These are phyloP conservation scores for Megaceryle alcyon DNA, from an alignment of 2,797 vertebrate genomes.

Conservation along the genomic window DNA sequence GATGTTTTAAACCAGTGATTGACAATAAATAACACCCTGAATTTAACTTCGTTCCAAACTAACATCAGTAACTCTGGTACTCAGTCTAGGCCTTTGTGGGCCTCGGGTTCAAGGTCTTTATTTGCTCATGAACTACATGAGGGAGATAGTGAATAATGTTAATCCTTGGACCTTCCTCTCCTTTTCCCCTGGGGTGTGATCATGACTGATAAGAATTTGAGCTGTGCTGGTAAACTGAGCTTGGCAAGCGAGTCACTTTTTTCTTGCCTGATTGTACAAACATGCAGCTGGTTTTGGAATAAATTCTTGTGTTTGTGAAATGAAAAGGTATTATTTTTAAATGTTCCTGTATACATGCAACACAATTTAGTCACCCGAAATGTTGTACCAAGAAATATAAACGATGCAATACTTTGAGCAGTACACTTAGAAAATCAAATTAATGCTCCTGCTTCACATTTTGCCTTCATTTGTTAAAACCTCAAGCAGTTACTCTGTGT, in stretches of 20 bases:
- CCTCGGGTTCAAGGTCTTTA: not conserved
- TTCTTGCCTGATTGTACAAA: not conserved
- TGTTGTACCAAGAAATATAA: not conserved
- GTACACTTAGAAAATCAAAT: not conserved
- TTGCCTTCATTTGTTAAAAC: not conserved
- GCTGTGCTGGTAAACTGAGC: not conserved
- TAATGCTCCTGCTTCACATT: not conserved
- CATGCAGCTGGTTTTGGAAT: not conserved
- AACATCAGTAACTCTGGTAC: not conserved
- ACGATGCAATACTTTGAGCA: not conserved
- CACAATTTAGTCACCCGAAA: not conserved
- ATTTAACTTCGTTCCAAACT: not conserved
- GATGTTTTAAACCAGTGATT: not conserved
- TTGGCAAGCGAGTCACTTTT: not conserved
- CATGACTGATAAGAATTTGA: not conserved
- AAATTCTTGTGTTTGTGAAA: not conserved
- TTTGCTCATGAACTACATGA: not conserved
- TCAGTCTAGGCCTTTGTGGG: not conserved
- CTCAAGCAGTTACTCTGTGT: not conserved
- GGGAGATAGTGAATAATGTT: not conserved
- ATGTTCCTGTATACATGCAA: not conserved
- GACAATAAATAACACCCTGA: not conserved
- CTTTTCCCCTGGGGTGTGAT: not conserved
- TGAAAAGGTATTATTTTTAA: not conserved
- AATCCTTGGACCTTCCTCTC: not conserved